A percentile compares a stretch with the other conserved stretches of the same genome.
These are phyloP conservation scores for Hippocampus abdominalis DNA, from an alignment of 2,113 vertebrate genomes.

Conservation along the genomic window DNA sequence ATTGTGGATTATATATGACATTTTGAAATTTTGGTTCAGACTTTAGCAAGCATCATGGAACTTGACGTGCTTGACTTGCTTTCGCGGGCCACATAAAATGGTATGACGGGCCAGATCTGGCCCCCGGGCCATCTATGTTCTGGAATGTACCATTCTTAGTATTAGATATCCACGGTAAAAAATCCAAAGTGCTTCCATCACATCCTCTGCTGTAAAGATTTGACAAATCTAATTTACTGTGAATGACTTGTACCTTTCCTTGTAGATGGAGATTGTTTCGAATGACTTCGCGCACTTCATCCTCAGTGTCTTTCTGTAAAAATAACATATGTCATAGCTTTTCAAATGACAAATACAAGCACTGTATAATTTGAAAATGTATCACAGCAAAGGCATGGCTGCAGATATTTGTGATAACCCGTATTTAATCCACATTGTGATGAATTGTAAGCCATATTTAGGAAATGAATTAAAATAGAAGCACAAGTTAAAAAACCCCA, in stretches of 20 bases:
- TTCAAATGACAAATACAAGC: not conserved
- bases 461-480: no score
- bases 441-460: no score
- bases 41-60: no score
- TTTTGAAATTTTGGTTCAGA: no score
- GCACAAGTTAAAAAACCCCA: no score
- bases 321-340: constrained; percentile 22
- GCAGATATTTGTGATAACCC: not conserved
- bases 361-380: not conserved
- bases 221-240: not conserved
- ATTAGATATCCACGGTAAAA: not conserved
- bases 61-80: no score
- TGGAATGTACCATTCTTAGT: no score
- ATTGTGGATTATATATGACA: no score
- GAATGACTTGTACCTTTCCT: constrained; percentile 81
- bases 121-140: no score
- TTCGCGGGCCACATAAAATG: no score
- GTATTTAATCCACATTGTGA: no score
- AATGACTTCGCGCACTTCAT: constrained; percentile 88
- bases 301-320: constrained; percentile 93
- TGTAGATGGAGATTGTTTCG: constrained; percentile 90
- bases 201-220: not conserved
- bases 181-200: not conserved
- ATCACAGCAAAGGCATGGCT: not conserved
- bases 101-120: no score